These are phyloP conservation scores for Lonchura striata DNA, from an alignment of 2,113 vertebrate species.

Conservation along the genomic window DNA sequence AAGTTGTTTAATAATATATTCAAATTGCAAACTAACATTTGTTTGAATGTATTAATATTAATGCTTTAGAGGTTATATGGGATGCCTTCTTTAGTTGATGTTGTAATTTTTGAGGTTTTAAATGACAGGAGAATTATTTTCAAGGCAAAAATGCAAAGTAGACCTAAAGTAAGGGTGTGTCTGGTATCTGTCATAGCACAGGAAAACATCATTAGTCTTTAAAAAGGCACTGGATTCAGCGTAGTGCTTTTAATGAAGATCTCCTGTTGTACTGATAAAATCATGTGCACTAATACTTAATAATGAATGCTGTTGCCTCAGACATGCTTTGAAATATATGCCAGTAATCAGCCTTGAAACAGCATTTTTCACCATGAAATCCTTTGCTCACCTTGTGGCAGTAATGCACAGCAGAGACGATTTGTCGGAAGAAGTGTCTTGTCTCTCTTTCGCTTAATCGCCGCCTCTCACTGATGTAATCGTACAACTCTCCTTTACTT, in stretches of 20 bases:
- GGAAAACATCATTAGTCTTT: not conserved
- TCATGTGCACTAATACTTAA: not conserved
- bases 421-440: conserved; percentile 95
- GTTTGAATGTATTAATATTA: not conserved
- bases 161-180: not conserved
- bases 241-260: not conserved
- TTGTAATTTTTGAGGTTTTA: not conserved
- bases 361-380: not conserved
- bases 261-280: not conserved
- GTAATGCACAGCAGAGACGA: conserved; percentile 95
- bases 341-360: not conserved
- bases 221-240: not conserved
- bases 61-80: not conserved
- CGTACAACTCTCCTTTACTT: conserved; percentile 95
- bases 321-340: conserved; percentile 11
- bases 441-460: conserved; percentile 91
- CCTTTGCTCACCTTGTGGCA: conserved; percentile 89
- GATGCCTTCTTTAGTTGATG: not conserved
- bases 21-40: not conserved
- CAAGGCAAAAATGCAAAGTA: not conserved
- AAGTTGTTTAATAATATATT: not conserved
- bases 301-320: not conserved
- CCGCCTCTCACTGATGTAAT: conserved; percentile 95
- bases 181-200: not conserved
- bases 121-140: not conserved